Evolutionary conservation across 2,888 invertebrate genomes (phyloP).

Genomic region (Alentia gelatinosa): DNA sequence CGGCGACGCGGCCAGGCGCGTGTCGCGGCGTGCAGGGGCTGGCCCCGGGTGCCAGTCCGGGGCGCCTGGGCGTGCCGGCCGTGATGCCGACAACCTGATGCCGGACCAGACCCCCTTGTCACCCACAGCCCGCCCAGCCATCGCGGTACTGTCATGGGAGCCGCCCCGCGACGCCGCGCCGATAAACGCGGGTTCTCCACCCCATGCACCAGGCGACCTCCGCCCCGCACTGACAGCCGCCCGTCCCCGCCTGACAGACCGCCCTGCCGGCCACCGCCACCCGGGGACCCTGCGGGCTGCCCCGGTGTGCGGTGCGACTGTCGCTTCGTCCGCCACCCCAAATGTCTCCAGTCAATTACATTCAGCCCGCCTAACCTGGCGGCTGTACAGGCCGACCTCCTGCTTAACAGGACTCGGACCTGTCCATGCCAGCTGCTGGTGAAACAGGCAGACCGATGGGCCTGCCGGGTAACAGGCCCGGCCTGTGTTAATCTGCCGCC

Average conservation of each 20-base stretch:
- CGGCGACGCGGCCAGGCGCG: too few species aligned
- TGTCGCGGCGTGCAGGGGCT: neutral
- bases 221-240: constrained; percentile 14
- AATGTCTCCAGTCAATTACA: constrained; percentile 3
- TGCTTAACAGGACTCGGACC: neutral
- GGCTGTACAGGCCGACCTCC: neutral
- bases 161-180: neutral
- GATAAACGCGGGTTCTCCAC: neutral
- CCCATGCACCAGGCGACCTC: neutral
- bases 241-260: neutral
- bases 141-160: too few species aligned
- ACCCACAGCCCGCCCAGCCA: neutral
- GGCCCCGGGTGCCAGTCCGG: neutral
- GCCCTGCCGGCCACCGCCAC: neutral
- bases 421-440: neutral
- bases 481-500: neutral
- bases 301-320: neutral
- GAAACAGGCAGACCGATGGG: neutral
- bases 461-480: neutral
- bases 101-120: neutral
- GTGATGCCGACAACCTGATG: neutral
- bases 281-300: neutral
- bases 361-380: neutral
- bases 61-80: neutral
- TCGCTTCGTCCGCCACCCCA: neutral